phyloP scores from a whole-genome alignment of 2,113 vertebrate genomes.

The Vombatus ursinus region DNA sequence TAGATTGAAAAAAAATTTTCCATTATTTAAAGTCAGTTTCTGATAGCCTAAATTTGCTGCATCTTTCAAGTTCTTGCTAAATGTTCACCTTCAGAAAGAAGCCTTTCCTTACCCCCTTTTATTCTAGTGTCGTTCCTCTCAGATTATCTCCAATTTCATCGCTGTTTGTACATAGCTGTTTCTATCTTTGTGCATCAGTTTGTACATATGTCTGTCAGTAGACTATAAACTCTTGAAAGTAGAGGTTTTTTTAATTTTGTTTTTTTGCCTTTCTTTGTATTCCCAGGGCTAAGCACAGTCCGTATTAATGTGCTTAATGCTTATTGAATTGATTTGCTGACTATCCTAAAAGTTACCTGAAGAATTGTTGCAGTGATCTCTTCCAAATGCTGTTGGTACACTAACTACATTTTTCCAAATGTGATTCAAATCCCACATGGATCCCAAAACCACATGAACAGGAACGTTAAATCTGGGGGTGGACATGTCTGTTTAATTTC shows the following conservation, averaged over 20 bases:
- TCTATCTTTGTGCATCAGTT: neutral
- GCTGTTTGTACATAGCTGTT: neutral
- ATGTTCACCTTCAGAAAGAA: neutral
- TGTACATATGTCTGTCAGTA: neutral
- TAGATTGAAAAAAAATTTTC: slow-evolving; percentile 42
- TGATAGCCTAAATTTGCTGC: slow-evolving; percentile 54
- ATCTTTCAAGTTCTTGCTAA: neutral
- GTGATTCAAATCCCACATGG: slow-evolving; percentile 67
- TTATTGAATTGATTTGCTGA: neutral
- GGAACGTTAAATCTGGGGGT: slow-evolving; percentile 82
- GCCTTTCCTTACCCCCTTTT: neutral
- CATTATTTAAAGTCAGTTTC: slow-evolving; percentile 59
- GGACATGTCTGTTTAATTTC: slow-evolving; percentile 82
- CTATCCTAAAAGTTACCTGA: slow-evolving; percentile 19
- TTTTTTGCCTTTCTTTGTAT: neutral
- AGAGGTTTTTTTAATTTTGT: neutral
- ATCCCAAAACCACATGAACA: slow-evolving; percentile 82
- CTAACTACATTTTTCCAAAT: slow-evolving; percentile 72
- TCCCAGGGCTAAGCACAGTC: neutral
- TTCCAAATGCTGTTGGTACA: slow-evolving; percentile 76
- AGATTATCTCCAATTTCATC: neutral
- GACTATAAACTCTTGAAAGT: neutral
- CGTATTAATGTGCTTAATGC: neutral
- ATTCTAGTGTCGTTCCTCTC: neutral
- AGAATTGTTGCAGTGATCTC: slow-evolving; percentile 68